Conservation (phyloP, 2,113 vertebrate species). For the Apaloderma vittatum region DNA sequence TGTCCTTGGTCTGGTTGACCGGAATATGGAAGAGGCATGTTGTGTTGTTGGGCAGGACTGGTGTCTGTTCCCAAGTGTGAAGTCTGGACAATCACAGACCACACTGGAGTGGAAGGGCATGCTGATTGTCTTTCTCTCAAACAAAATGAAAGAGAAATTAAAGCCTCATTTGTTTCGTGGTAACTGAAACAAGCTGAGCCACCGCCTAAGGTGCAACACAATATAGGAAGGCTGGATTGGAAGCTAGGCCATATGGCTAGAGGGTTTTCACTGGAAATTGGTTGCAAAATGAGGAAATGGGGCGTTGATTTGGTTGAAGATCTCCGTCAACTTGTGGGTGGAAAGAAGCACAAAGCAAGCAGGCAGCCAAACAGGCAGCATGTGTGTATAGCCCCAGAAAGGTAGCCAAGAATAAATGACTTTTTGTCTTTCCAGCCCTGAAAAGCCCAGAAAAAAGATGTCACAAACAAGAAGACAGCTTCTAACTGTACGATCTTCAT, state of each 20-base stretch:
- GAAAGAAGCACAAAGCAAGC: background rate
- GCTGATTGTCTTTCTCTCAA: background rate
- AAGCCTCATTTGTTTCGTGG: background rate
- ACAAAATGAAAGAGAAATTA: constrained; percentile 7
- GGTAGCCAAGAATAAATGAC: constrained; percentile 6
- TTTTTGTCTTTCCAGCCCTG: background rate
- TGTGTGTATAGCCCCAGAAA: constrained; percentile 42
- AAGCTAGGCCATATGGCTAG: background rate
- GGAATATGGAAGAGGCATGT: background rate
- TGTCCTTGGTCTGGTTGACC: background rate
- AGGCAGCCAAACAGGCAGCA: background rate
- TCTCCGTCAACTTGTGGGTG: background rate
- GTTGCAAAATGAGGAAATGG: constrained; percentile 11
- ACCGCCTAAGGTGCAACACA: constrained; percentile 32
- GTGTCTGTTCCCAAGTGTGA: background rate
- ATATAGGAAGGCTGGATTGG: background rate
- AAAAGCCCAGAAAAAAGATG: background rate
- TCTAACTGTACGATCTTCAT: background rate
- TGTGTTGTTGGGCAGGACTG: background rate
- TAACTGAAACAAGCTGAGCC: constrained; percentile 43
- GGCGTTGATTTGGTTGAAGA: background rate
- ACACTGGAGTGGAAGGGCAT: constrained; percentile 5
- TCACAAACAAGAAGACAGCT: background rate
- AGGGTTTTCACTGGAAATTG: background rate
- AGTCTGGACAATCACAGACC: constrained; percentile 29